phyloP scores from a whole-genome alignment of 2,888 invertebrate species.

The Onthophagus sagittarius region DNA sequence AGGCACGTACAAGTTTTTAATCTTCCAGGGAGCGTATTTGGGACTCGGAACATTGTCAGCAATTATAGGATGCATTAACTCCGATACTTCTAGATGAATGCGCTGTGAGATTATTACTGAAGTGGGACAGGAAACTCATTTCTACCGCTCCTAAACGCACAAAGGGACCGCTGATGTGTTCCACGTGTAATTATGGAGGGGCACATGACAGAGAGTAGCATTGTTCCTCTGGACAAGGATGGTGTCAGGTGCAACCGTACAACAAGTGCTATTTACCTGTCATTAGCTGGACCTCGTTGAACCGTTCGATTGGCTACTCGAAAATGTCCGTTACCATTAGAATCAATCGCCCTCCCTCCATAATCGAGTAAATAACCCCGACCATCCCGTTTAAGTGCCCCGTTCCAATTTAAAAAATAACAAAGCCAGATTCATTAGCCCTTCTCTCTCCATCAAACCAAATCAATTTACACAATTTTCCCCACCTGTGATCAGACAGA shows the following conservation, averaged over 20 bases:
- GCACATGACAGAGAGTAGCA: neutral
- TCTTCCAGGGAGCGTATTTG: neutral
- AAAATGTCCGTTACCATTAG: neutral
- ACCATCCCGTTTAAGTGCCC: neutral
- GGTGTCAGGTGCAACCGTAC: slow-evolving; percentile 9
- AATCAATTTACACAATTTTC: neutral
- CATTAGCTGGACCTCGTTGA: slow-evolving; percentile 26
- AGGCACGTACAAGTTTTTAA: slow-evolving; percentile 12
- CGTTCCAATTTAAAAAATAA: neutral
- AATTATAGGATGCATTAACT: neutral
- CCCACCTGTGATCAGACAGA: neutral
- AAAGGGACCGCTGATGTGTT: neutral
- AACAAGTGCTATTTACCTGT: slow-evolving; percentile 26
- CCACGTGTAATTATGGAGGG: neutral
- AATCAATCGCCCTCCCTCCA: neutral
- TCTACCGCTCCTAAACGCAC: neutral
- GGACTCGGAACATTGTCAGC: neutral
- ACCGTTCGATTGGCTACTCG: neutral
- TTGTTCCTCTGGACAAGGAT: neutral
- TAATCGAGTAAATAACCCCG: neutral
- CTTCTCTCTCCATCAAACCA: neutral
- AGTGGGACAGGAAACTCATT: neutral
- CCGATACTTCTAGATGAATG: neutral
- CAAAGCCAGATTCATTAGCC: neutral
- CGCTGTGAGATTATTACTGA: neutral